Base-by-base conservation (phyloP, 2,113 vertebrate genomes). In the Sapayoa aenigma region DNA sequence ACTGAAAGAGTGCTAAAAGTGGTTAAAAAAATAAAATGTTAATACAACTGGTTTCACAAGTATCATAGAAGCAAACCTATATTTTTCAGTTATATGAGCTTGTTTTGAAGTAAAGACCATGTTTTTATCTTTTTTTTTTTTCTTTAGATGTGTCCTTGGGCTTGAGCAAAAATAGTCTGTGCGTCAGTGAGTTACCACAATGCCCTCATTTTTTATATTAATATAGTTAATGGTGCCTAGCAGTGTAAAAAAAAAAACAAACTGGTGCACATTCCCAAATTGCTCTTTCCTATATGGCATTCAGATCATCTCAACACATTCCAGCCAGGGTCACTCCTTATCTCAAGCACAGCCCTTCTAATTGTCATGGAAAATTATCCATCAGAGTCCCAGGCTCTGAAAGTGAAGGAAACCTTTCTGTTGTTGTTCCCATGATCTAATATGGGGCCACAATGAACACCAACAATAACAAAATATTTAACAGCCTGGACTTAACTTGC, bases 401-500 rank as follows among this genome's bases (percentile, higher is more conserved):
- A 47, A 69, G 79, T 17, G 73, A 55, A n/a, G 66, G 68, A 62
- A 89, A 82, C 53, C 59, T 73, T 92, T 27, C 58, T 87, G 83
- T 3, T 80, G 83, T 10, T 73, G 76, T 44, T 69, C 24, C 55
- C 65, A 17, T 13, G 56, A 79, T 89, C 87, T 88, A 93, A 94
- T 37, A 5, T 3, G 60, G 4, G 42, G 79, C 47, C 39, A 58
- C 41, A 69, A 49, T 15, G 63, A 96, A 56, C 74, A 95, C 20
- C 91, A 93, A 53, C 93, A 35, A 74, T 16, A 42, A 96, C 94
- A 50, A 96, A 97, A 95, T 52, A 92, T 93, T 92, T 55, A 95
- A 62, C 83, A 95, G 88, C 75, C 74, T 69, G 30, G 53, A 91
- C 84, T 91, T 84, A 90, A 52, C 79, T 77, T 15, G 75, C 77